Conservation (phyloP, 1,140 invertebrate species). For the Oscheius sp. region DNA sequence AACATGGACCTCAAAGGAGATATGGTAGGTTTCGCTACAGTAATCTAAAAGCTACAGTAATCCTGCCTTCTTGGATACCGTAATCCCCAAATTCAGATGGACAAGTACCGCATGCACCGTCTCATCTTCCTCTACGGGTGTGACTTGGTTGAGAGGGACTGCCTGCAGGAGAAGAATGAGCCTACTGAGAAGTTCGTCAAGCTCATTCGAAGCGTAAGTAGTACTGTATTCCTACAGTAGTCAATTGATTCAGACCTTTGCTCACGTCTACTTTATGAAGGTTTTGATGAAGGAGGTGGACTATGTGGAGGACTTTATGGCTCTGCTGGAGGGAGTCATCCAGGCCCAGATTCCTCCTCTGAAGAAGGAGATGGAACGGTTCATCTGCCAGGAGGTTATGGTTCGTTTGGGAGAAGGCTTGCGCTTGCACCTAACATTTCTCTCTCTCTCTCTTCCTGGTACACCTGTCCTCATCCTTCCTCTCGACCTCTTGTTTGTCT, state of each 20-base stretch:
- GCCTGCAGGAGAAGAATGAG: conserved; percentile 7
- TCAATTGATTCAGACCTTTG: conserved; percentile 34
- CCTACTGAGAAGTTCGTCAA: conserved; percentile 10
- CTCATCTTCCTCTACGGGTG: conserved; percentile 24
- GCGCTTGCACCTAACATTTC: not conserved
- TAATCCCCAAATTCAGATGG: conserved; percentile 3
- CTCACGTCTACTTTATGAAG: conserved; percentile 36
- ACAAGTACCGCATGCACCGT: conserved; percentile 17
- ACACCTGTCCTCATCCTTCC: not conserved
- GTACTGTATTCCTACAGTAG: not conserved
- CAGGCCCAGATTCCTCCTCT: conserved; percentile 31
- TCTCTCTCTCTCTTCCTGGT: not conserved
- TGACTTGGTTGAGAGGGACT: conserved; percentile 14
- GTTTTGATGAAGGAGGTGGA: conserved; percentile 13
- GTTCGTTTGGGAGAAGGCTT: not conserved
- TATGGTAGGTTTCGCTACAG: not conserved
- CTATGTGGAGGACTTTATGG: conserved; percentile 35
- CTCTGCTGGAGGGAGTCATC: conserved; percentile 29
- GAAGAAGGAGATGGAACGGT: conserved; percentile 34
- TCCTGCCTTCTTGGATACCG: no score
- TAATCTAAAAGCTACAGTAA: no score
- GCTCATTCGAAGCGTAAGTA: conserved; percentile 1
- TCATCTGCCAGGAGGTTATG: conserved; percentile 32
- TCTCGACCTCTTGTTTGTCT: not conserved
- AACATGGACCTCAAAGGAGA: conserved; percentile 11